Evolutionary conservation across 1,140 invertebrate species (phyloP).

Genomic region (Whitmania pigra): DNA sequence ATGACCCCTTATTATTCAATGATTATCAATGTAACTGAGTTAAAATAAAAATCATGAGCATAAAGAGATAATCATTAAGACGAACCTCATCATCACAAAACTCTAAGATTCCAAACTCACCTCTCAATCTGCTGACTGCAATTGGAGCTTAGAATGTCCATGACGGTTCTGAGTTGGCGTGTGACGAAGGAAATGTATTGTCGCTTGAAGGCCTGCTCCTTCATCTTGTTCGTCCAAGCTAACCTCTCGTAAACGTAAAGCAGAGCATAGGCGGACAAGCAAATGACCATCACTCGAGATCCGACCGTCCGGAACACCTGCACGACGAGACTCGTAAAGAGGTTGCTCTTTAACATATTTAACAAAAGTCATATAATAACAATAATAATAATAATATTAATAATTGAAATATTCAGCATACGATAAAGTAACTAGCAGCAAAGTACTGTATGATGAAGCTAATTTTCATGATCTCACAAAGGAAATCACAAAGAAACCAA

Average conservation of each 20-base stretch:
- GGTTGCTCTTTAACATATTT: background rate
- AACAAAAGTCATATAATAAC: too few species aligned
- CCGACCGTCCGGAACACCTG: constrained; percentile 89
- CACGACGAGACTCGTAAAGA: constrained; percentile 25
- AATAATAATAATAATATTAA: too few species aligned
- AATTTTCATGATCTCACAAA: too few species aligned
- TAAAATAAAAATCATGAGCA: too few species aligned
- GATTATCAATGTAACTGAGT: too few species aligned
- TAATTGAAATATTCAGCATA: too few species aligned
- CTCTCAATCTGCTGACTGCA: constrained; percentile 97
- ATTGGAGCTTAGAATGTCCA: constrained; percentile 91
- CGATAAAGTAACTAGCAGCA: too few species aligned
- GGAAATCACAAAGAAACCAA: background rate
- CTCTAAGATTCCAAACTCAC: constrained; percentile 29
- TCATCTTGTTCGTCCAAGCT: constrained; percentile 83
- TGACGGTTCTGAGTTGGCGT: constrained; percentile 81
- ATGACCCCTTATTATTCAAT: too few species aligned
- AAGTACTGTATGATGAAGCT: too few species aligned
- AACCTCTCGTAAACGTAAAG: constrained; percentile 88
- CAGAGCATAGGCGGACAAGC: constrained; percentile 72
- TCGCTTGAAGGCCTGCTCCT: constrained; percentile 76
- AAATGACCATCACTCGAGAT: constrained; percentile 77
- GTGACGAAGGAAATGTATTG: constrained; percentile 93
- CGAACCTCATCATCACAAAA: background rate
- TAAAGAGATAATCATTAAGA: constrained; percentile 19